phyloP scores from a whole-genome alignment of 37 sponge, comb jelly and placozoan genomes.

The Halichondria panicea region DNA sequence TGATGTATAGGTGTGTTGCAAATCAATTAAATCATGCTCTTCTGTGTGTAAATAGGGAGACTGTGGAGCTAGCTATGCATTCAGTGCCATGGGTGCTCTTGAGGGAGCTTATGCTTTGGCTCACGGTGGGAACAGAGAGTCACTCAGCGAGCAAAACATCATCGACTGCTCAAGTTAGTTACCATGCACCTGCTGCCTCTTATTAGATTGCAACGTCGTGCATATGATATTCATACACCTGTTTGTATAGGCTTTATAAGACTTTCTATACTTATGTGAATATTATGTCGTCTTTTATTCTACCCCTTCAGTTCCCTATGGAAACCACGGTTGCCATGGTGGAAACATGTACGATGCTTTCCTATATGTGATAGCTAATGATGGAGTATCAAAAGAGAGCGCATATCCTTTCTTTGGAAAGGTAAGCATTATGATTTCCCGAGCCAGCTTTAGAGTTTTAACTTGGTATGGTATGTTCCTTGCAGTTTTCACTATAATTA shows the following conservation, averaged over 20 bases:
- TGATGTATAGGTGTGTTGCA: neutral
- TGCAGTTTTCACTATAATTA: neutral
- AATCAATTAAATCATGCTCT: neutral
- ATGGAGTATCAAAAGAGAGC: slow-evolving; percentile 40
- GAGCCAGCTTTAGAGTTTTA: neutral
- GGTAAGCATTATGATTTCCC: slow-evolving; percentile 10
- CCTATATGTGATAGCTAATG: slow-evolving; percentile 51
- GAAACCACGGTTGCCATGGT: slow-evolving; percentile 77
- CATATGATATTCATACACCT: neutral
- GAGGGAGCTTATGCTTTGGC: slow-evolving; percentile 71
- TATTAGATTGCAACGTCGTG: neutral
- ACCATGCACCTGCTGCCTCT: neutral
- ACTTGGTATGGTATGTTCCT: neutral
- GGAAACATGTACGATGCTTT: slow-evolving; percentile 53
- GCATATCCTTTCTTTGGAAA: slow-evolving; percentile 48
- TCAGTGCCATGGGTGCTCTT: slow-evolving; percentile 83
- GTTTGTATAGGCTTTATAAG: neutral
- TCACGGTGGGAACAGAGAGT: slow-evolving; percentile 44
- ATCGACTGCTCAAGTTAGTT: slow-evolving; percentile 65
- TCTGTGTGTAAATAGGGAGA: slow-evolving; percentile 33
- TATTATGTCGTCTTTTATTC: neutral
- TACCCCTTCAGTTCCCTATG: slow-evolving; percentile 40
- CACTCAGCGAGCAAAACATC: slow-evolving; percentile 71
- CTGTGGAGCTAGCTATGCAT: slow-evolving; percentile 95
- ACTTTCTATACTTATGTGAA: neutral